These are phyloP conservation scores for Ophion slaviceki DNA, from an alignment of 2,888 invertebrate species.

Conservation along the genomic window DNA sequence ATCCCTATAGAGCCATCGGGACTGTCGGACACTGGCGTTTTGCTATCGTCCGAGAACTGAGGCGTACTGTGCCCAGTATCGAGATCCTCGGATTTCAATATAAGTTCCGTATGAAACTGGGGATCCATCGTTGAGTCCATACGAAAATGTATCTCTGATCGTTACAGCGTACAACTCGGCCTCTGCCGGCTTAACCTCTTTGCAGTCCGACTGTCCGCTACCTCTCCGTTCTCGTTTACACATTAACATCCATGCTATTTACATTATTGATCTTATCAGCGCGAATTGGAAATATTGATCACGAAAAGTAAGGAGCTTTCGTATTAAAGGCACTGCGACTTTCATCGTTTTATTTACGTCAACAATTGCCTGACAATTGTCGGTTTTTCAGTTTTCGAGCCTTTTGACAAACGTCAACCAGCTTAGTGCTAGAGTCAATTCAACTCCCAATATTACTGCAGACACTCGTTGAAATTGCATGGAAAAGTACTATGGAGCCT, in stretches of 20 bases:
- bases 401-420: conserved; percentile 19
- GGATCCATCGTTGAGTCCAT: conserved; percentile 68
- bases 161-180: too few species aligned
- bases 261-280: too few species aligned
- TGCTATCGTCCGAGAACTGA: conserved; percentile 68
- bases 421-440: background rate
- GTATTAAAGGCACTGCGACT: background rate
- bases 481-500: too few species aligned
- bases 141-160: background rate
- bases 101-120: conserved; percentile 74
- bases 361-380: background rate
- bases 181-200: too few species aligned
- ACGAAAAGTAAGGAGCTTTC: too few species aligned
- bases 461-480: background rate
- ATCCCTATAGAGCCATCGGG: conserved; percentile 79
- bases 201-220: too few species aligned
- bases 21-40: conserved; percentile 68
- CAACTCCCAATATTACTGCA: background rate
- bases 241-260: too few species aligned
- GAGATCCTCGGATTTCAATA: conserved; percentile 75
- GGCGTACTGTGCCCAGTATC: conserved; percentile 71
- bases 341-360: background rate
- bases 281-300: too few species aligned
- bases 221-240: too few species aligned
- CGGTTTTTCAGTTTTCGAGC: conserved; percentile 1